Percentiles rank a stretch among this genome's conserved stretches.
Conservation (phyloP, 2,888 invertebrate genomes). For the Platynereis dumerilii region DNA sequence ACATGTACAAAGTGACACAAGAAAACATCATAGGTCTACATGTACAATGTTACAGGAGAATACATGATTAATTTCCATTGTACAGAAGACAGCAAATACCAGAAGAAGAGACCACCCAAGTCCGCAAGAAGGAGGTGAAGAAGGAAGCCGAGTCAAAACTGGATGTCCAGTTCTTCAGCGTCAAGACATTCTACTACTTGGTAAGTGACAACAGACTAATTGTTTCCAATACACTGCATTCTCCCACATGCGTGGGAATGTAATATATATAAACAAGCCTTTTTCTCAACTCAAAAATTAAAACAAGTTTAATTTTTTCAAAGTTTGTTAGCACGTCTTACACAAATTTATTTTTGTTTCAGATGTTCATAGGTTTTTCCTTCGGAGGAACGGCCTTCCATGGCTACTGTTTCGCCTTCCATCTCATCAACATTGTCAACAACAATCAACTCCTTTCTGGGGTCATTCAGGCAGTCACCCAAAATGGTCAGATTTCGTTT, state of each 20-base stretch:
- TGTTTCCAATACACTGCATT: neutral
- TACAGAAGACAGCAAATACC: no score
- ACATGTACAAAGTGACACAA: no score
- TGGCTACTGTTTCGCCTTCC: constrained; percentile 63
- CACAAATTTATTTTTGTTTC: constrained; percentile 28
- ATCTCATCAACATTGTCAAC: constrained; percentile 62
- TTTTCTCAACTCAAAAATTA: no score
- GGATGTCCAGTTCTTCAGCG: constrained; percentile 58
- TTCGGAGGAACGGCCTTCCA: constrained; percentile 55
- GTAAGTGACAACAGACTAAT: constrained; percentile 47
- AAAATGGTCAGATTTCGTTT: constrained; percentile 55
- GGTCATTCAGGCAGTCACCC: constrained; percentile 63
- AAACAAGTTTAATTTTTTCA: no score
- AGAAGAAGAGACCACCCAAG: no score
- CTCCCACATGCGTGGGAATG: no score
- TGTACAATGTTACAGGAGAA: no score
- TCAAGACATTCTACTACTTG: constrained; percentile 59
- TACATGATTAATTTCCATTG: no score
- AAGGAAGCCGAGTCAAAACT: constrained; percentile 55
- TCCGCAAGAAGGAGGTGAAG: constrained; percentile 42
- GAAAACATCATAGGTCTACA: no score
- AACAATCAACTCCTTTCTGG: constrained; percentile 62
- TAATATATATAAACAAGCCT: no score
- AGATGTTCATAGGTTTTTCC: constrained; percentile 58
- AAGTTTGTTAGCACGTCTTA: neutral